Conservation (phyloP, 2,797 vertebrate species). For the Scomberomorus guttatus region DNA sequence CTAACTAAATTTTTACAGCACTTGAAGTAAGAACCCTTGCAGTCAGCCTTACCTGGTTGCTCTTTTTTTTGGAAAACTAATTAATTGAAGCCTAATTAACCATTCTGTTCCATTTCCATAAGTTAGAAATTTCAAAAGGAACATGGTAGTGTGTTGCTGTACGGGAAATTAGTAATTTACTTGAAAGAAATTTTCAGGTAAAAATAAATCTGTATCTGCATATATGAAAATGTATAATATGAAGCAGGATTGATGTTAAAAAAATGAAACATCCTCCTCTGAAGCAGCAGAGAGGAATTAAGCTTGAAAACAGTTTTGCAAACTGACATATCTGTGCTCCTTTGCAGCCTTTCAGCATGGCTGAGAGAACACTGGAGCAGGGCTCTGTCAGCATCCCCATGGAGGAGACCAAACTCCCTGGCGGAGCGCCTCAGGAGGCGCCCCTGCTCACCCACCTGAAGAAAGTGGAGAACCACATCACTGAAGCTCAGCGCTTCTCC, state of each 20-base stretch:
- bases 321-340: background rate
- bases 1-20: background rate
- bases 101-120: background rate
- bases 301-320: background rate
- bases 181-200: background rate
- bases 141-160: background rate
- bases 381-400: constrained; percentile 89
- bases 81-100: background rate
- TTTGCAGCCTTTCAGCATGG: constrained; percentile 88
- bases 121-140: background rate
- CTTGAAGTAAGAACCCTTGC: background rate
- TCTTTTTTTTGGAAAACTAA: background rate
- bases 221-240: background rate
- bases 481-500: constrained; percentile 96
- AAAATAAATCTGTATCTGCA: background rate
- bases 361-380: constrained; percentile 90
- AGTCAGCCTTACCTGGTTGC: background rate
- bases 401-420: constrained; percentile 91
- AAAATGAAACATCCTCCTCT: background rate
- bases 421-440: constrained; percentile 86
- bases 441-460: constrained; percentile 95
- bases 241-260: background rate
- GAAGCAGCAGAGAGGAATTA: background rate
- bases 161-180: background rate
- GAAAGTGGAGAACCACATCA: constrained; percentile 99